Conservation (phyloP, 2,888 invertebrate genomes). For the Stenurella melanura region DNA sequence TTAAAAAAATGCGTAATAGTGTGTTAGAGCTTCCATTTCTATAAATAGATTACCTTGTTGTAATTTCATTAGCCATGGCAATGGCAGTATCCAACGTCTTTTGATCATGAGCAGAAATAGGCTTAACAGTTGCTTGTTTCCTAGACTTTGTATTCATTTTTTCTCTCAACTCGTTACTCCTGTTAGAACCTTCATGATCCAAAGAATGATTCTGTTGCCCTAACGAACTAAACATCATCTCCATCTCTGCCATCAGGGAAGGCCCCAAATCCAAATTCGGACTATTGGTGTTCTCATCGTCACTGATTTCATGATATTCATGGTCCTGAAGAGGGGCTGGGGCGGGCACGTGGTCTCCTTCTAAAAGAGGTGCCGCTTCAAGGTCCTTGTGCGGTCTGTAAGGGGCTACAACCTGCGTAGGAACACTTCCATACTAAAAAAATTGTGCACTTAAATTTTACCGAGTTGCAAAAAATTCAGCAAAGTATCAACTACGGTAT, state of each 20-base stretch:
- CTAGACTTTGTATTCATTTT: constrained; percentile 70
- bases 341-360: constrained; percentile 67
- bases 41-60: constrained; percentile 68
- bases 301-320: constrained; percentile 89
- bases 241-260: constrained; percentile 92
- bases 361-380: constrained; percentile 81
- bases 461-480: background rate
- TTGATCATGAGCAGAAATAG: constrained; percentile 94
- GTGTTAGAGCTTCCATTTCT: too few species aligned
- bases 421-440: constrained; percentile 83
- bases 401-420: constrained; percentile 91
- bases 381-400: constrained; percentile 92
- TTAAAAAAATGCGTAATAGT: too few species aligned
- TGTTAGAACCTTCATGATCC: constrained; percentile 75
- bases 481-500: background rate
- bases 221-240: constrained; percentile 86
- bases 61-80: constrained; percentile 93
- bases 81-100: constrained; percentile 94
- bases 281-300: constrained; percentile 80
- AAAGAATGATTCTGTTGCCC: constrained; percentile 65
- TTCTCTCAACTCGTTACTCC: constrained; percentile 82
- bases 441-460: background rate
- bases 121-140: constrained; percentile 82
- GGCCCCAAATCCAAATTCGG: constrained; percentile 86
- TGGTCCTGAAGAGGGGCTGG: constrained; percentile 76